Conservation (phyloP, 2,888 invertebrate genomes). For the Epinotia brunnichana region DNA sequence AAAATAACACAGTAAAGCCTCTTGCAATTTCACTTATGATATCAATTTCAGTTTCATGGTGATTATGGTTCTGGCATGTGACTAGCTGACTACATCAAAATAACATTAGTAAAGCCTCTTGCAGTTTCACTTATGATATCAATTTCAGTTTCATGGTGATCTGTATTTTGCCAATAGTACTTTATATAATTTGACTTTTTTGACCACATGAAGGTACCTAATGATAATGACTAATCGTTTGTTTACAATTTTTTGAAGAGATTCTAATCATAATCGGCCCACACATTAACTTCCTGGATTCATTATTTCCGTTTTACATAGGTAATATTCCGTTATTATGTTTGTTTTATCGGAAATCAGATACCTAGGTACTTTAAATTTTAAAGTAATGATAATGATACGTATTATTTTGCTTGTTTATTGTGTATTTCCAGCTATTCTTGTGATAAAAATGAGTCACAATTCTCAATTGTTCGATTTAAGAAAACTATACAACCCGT, state of each 20-base stretch:
- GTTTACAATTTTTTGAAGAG: background rate
- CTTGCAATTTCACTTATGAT: too few relatives aligned
- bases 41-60: too few relatives aligned
- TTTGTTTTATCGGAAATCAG: slow-evolving; percentile 2
- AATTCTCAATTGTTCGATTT: background rate
- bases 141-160: too few relatives aligned
- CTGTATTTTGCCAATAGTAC: too few relatives aligned
- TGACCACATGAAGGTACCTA: background rate
- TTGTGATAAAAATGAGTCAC: background rate
- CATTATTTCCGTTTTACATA: background rate
- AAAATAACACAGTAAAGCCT: too few relatives aligned
- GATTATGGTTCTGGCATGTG: too few relatives aligned
- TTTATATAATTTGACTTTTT: background rate
- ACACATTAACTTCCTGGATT: slow-evolving; percentile 1
- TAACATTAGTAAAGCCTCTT: too few relatives aligned
- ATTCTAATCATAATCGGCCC: background rate
- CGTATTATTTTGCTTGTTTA: background rate
- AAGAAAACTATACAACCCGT: background rate
- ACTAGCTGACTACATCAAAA: too few relatives aligned
- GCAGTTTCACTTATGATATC: too few relatives aligned
- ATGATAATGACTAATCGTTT: slow-evolving; percentile 11
- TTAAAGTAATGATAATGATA: too few relatives aligned
- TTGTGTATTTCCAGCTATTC: background rate
- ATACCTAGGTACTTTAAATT: background rate
- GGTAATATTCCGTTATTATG: background rate